phyloP scores from a whole-genome alignment of 2,113 vertebrate species.

The Gymnorhina tibicen region DNA sequence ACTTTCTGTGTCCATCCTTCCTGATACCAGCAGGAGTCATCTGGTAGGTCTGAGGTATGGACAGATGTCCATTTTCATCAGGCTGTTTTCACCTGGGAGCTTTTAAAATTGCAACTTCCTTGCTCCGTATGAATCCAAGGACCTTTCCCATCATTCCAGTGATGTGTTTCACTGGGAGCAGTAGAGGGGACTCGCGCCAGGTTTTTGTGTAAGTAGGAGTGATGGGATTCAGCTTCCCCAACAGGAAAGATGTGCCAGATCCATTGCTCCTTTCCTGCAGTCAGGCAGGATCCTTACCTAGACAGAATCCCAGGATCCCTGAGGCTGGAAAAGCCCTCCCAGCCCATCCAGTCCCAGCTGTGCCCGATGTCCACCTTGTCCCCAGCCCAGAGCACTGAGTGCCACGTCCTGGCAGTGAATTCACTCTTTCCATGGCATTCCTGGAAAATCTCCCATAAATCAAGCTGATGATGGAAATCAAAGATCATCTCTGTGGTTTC shows the following conservation, averaged over 20 bases:
- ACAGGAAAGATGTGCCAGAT: not conserved
- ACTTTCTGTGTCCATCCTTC: not conserved
- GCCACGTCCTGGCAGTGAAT: not conserved
- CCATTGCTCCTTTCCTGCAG: not conserved
- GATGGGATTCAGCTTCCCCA: not conserved
- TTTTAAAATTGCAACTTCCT: not conserved
- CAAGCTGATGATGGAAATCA: not conserved
- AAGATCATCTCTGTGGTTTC: not conserved
- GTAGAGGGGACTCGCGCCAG: accelerated
- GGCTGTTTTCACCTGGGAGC: not conserved
- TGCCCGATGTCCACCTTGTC: not conserved
- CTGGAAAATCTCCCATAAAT: not conserved
- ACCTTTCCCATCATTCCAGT: not conserved
- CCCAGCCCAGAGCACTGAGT: not conserved
- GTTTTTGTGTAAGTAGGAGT: not conserved
- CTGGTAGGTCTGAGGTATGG: not conserved
- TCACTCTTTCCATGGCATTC: not conserved
- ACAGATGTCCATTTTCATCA: not conserved
- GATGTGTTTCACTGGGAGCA: not conserved
- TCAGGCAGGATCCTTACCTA: not conserved
- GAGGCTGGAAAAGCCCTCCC: not conserved
- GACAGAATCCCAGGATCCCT: not conserved
- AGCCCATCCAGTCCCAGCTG: not conserved
- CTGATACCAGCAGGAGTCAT: not conserved
- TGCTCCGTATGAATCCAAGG: not conserved